Conservation (phyloP, 2,113 vertebrate genomes). For the Balaenoptera acutorostrata region DNA sequence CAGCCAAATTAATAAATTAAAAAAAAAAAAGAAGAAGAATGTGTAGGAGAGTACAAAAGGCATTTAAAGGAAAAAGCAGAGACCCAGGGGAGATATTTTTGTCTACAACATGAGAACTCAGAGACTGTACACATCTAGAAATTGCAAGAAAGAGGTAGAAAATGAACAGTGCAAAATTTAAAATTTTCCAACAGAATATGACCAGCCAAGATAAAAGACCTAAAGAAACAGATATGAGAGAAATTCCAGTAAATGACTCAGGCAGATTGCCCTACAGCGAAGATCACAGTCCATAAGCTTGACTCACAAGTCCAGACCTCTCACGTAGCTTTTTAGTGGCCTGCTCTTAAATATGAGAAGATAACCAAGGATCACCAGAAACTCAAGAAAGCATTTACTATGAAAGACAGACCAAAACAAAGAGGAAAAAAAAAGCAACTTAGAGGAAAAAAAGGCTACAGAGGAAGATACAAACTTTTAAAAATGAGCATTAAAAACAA, state of each 20-base stretch:
- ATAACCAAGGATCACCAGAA: not conserved
- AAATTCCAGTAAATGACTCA: not conserved
- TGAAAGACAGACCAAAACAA: not conserved
- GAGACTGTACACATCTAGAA: not conserved
- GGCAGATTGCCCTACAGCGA: not conserved
- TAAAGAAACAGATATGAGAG: not conserved
- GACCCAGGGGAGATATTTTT: not conserved
- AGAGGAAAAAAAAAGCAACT: not conserved
- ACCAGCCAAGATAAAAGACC: not conserved
- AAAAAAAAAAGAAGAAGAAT: too few relatives aligned
- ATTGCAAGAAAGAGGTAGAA: slow-evolving; percentile 1
- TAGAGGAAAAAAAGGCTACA: not conserved
- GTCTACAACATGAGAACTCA: not conserved
- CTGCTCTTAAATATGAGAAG: not conserved
- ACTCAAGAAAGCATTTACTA: not conserved
- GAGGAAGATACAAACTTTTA: not conserved
- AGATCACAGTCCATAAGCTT: not conserved
- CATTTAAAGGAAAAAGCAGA: not conserved
- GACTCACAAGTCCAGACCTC: not conserved
- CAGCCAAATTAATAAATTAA: too few relatives aligned
- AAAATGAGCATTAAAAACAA: not conserved
- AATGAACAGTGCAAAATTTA: not conserved
- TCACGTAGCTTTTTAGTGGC: not conserved
- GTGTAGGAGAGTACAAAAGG: not conserved
- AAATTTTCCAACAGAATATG: not conserved